Conservation (phyloP, 2,888 invertebrate species). For the Aricia artaxerxes region DNA sequence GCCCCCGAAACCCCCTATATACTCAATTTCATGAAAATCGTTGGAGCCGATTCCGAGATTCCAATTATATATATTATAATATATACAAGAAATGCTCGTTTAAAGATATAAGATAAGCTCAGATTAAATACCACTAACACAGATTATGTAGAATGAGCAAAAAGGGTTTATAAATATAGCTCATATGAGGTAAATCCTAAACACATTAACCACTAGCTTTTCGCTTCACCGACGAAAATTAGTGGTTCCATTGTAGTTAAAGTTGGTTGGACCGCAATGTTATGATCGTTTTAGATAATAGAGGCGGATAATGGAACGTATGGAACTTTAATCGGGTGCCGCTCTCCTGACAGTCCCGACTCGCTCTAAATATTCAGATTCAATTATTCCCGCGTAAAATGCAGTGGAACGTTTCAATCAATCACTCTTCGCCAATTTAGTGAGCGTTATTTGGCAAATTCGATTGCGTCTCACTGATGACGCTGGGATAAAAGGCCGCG, state of each 20-base stretch:
- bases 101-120: background rate
- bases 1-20: too few species aligned
- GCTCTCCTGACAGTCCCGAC: constrained; percentile 36
- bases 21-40: too few species aligned
- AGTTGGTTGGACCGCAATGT: constrained; percentile 24
- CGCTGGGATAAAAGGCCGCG: constrained; percentile 71
- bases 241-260: constrained; percentile 29
- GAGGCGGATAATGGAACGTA: constrained; percentile 33
- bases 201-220: constrained; percentile 29
- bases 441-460: constrained; percentile 74
- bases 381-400: constrained; percentile 65
- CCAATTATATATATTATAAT: too few species aligned
- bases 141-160: background rate
- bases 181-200: constrained; percentile 8
- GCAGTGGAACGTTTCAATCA: constrained; percentile 66
- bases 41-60: too few species aligned
- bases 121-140: background rate
- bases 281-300: constrained; percentile 31
- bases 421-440: constrained; percentile 73
- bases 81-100: too few species aligned
- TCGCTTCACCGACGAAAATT: constrained; percentile 23
- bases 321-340: constrained; percentile 38
- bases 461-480: constrained; percentile 69
- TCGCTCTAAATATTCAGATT: constrained; percentile 61
- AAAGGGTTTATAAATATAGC: background rate